Percentiles rank a stretch among this genome's conserved stretches.
Conservation (phyloP, 2,888 invertebrate species). For the Phaonia tiefii region DNA sequence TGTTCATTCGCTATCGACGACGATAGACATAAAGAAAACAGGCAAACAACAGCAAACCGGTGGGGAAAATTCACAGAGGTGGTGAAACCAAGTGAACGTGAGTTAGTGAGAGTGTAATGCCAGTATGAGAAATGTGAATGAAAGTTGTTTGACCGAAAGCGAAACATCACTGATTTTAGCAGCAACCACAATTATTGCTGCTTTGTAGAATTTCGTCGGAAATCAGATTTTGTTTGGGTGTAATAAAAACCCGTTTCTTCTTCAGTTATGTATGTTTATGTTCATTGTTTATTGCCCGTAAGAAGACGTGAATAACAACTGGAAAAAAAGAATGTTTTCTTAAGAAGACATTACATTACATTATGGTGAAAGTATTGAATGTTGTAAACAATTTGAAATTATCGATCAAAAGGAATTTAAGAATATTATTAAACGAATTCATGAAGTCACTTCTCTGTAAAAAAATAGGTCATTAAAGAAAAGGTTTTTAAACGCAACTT, state of each 20-base stretch:
- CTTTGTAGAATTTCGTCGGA: background rate
- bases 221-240: slow-evolving; percentile 2
- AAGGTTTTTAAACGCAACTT: too few relatives aligned
- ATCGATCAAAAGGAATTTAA: too few relatives aligned
- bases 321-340: slow-evolving; percentile 51
- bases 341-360: background rate
- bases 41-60: slow-evolving; percentile 38
- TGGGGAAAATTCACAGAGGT: slow-evolving; percentile 20
- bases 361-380: slow-evolving; percentile 54
- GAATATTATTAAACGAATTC: too few relatives aligned
- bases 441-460: too few relatives aligned
- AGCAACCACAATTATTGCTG: too few relatives aligned
- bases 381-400: too few relatives aligned
- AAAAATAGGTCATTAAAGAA: too few relatives aligned
- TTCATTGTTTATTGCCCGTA: background rate
- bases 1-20: too few relatives aligned
- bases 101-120: slow-evolving; percentile 58
- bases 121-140: slow-evolving; percentile 60
- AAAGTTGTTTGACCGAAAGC: slow-evolving; percentile 52
- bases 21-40: slow-evolving; percentile 47
- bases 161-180: too few relatives aligned
- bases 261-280: background rate
- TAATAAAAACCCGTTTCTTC: slow-evolving; percentile 5
- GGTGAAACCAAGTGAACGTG: background rate
- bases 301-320: background rate